These are phyloP conservation scores for Dione juno DNA, from an alignment of 2,888 invertebrate genomes.

Conservation along the genomic window DNA sequence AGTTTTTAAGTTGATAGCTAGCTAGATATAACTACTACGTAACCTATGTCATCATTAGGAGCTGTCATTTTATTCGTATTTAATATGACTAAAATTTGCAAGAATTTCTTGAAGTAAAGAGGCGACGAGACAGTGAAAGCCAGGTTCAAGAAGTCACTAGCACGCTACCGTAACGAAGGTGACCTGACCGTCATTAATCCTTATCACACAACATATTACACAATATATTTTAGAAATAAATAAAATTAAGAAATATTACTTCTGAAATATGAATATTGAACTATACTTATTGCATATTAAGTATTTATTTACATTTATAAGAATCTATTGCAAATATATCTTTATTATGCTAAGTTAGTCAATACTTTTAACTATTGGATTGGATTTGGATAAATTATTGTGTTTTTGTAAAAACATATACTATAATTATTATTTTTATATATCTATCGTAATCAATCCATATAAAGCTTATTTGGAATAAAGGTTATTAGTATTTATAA, in stretches of 20 bases:
- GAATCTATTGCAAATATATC: neutral
- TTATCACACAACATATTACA: conserved; percentile 54
- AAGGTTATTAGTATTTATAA: neutral
- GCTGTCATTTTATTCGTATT: conserved; percentile 23
- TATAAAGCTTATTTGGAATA: neutral
- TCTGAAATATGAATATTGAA: neutral
- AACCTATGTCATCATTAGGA: conserved; percentile 1
- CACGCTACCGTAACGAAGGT: conserved; percentile 49
- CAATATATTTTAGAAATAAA: conserved; percentile 21
- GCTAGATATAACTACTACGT: neutral
- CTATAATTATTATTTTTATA: neutral
- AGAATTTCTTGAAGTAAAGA: conserved; percentile 54
- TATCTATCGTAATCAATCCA: neutral
- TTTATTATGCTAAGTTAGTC: neutral
- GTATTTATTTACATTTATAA: conserved; percentile 3
- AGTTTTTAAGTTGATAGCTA: conserved; percentile 4
- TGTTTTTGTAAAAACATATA: too few species aligned
- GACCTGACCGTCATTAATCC: conserved; percentile 61
- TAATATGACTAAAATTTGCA: conserved; percentile 51
- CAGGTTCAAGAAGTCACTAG: conserved; percentile 74
- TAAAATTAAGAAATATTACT: conserved; percentile 10
- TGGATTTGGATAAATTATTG: too few species aligned
- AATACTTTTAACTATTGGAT: too few species aligned
- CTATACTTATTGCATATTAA: neutral
- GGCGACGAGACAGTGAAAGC: conserved; percentile 67